phyloP scores from a whole-genome alignment of 2,797 vertebrate species.

The Scolopax rusticola region DNA sequence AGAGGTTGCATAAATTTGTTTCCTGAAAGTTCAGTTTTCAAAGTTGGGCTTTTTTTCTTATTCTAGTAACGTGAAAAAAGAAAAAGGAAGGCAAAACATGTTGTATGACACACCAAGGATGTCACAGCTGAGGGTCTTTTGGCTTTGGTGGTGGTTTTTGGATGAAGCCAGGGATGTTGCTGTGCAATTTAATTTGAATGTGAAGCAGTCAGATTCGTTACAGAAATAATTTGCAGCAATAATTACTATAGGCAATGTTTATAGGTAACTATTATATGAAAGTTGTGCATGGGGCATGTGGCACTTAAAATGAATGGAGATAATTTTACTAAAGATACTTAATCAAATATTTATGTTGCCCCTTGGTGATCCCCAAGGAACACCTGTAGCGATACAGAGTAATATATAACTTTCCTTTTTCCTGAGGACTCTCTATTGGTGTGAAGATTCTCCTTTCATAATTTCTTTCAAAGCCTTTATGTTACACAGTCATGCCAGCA shows the following conservation, averaged over 20 bases:
- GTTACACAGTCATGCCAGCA: slow-evolving; percentile 30
- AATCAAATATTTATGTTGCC: not conserved
- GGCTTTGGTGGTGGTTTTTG: not conserved
- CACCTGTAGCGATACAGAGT: not conserved
- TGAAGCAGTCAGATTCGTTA: not conserved
- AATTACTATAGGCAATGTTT: not conserved
- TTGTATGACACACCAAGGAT: not conserved
- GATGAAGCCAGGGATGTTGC: not conserved
- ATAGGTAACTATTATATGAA: not conserved
- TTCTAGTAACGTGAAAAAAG: not conserved
- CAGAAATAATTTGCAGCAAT: not conserved
- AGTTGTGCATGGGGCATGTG: not conserved
- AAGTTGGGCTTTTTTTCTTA: not conserved
- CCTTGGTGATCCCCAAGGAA: not conserved
- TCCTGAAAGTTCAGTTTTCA: not conserved
- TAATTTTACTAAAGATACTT: not conserved
- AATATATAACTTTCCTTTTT: not conserved
- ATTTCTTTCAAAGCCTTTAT: slow-evolving; percentile 47
- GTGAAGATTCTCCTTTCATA: slow-evolving; percentile 4
- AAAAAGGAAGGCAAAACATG: not conserved
- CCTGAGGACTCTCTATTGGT: not conserved
- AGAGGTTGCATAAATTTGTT: not conserved
- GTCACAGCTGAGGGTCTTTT: not conserved
- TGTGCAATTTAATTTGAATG: not conserved
- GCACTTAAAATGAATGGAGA: not conserved